Evolutionary conservation across 2,888 invertebrate genomes (phyloP).

Genomic region (Phalangium opilio): DNA sequence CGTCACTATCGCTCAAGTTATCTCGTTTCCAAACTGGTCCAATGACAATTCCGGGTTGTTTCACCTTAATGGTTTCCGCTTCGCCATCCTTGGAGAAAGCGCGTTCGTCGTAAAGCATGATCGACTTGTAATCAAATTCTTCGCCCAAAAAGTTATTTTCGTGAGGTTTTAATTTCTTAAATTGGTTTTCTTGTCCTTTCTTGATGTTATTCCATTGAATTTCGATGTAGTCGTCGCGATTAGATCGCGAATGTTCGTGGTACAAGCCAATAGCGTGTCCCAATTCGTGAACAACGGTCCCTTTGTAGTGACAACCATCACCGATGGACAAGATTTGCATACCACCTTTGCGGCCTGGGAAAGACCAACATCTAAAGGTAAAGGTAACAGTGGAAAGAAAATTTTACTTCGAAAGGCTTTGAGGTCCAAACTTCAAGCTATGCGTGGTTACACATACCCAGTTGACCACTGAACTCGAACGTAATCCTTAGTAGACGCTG

Average conservation of each 20-base stretch:
- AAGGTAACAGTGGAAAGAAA: too few relatives aligned
- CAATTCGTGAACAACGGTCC: slow-evolving; percentile 28
- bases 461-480: slow-evolving; percentile 6
- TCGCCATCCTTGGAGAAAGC: slow-evolving; percentile 32
- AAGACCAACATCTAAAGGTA: slow-evolving; percentile 15
- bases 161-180: slow-evolving; percentile 16
- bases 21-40: slow-evolving; percentile 14
- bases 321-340: slow-evolving; percentile 28
- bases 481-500: slow-evolving; percentile 9
- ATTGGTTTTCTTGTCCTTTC: slow-evolving; percentile 12
- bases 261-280: slow-evolving; percentile 29
- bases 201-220: slow-evolving; percentile 18
- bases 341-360: slow-evolving; percentile 22
- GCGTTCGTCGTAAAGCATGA: slow-evolving; percentile 35
- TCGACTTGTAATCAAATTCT: slow-evolving; percentile 32
- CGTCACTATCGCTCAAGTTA: slow-evolving; percentile 26
- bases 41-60: slow-evolving; percentile 21
- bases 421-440: too few relatives aligned
- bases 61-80: slow-evolving; percentile 15
- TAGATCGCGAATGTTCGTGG: slow-evolving; percentile 29
- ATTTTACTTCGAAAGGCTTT: too few relatives aligned
- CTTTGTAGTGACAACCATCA: slow-evolving; percentile 28
- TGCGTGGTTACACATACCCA: slow-evolving; percentile 9
- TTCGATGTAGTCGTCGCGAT: slow-evolving; percentile 27
- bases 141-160: slow-evolving; percentile 27